Evolutionary conservation across 30 jellyfish, hydroid and myxozoan genomes (phyloP).

Genomic region (Cassiopea andromeda): DNA sequence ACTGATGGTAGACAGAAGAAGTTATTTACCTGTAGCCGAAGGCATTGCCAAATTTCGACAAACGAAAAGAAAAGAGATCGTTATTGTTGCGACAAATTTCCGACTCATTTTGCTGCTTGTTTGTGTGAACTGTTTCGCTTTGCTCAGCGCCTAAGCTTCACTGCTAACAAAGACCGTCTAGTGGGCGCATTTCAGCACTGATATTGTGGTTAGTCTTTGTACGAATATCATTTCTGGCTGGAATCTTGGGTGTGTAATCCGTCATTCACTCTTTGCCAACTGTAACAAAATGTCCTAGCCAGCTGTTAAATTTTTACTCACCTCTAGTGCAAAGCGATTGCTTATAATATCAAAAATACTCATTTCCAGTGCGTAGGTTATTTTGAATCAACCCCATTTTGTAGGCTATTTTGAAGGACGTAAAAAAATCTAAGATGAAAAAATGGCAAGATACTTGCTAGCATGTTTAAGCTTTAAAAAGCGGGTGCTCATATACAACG

Average conservation of each 20-base stretch:
- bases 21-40: background rate
- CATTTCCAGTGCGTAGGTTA: no score
- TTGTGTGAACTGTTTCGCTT: background rate
- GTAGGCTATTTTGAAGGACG: no score
- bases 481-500: no score
- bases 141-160: background rate
- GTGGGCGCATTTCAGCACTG: conserved; percentile 12
- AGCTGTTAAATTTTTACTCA: background rate
- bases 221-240: conserved; percentile 45
- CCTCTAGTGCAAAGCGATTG: background rate
- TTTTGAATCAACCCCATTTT: no score
- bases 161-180: conserved; percentile 12
- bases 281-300: background rate
- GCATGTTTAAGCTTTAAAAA: no score
- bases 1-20: background rate
- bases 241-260: conserved; percentile 50
- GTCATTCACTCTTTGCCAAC: background rate
- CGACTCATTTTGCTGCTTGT: background rate
- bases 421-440: no score
- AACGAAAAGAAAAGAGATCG: background rate
- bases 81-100: background rate
- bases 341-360: no score
- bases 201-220: conserved; percentile 44
- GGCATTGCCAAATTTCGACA: background rate
- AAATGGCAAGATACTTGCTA: no score